phyloP scores from a whole-genome alignment of 1,140 invertebrate genomes.

The Sinonovacula constricta region DNA sequence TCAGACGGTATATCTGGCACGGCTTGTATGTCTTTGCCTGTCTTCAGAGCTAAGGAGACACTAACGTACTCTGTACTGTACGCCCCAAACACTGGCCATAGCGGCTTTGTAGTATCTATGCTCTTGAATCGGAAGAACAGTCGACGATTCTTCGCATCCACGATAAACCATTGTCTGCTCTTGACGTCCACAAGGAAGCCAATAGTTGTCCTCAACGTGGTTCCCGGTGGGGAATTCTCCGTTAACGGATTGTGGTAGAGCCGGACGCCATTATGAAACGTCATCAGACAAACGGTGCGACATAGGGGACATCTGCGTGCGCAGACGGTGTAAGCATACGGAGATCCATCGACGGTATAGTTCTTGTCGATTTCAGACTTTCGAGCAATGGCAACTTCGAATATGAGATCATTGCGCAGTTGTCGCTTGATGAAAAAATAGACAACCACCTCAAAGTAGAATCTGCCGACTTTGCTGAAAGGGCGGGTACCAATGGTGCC shows the following conservation, averaged over 20 bases:
- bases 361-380: slow-evolving; percentile 49
- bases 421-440: slow-evolving; percentile 51
- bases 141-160: slow-evolving; percentile 45
- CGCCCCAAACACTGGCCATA: slow-evolving; percentile 49
- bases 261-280: slow-evolving; percentile 48
- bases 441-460: slow-evolving; percentile 50
- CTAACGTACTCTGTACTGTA: slow-evolving; percentile 45
- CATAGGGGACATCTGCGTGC: slow-evolving; percentile 45
- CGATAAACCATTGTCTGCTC: slow-evolving; percentile 47
- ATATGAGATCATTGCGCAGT: slow-evolving; percentile 48
- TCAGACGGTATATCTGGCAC: slow-evolving; percentile 49
- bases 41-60: slow-evolving; percentile 36
- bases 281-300: slow-evolving; percentile 47
- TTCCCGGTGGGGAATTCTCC: slow-evolving; percentile 47
- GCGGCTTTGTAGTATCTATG: slow-evolving; percentile 43
- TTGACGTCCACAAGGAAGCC: slow-evolving; percentile 46
- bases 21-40: slow-evolving; percentile 46
- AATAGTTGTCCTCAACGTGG: slow-evolving; percentile 43
- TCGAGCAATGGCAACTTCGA: slow-evolving; percentile 40
- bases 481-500: slow-evolving; percentile 32
- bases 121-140: slow-evolving; percentile 46
- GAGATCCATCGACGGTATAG: slow-evolving; percentile 44
- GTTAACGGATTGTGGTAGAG: slow-evolving; percentile 42
- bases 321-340: slow-evolving; percentile 35
- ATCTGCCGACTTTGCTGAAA: slow-evolving; percentile 34